Base-by-base conservation (phyloP, 2,888 invertebrate species). In the Pherbina coryleti region DNA sequence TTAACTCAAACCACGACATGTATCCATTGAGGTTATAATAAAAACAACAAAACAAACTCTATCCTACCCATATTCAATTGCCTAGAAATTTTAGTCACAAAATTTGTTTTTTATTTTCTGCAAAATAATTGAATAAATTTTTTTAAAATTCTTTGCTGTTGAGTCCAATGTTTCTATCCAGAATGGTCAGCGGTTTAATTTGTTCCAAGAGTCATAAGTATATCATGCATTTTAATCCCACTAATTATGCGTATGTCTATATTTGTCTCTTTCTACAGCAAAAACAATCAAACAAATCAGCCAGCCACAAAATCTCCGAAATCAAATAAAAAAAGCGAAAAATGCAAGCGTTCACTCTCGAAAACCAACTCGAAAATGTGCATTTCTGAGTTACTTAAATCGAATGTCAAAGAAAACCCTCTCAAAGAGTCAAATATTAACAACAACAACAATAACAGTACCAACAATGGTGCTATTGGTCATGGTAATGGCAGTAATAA, bases 121-220 rank as follows among this genome's bases (percentile, higher is more conserved):
- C 31, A 34, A 17, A 69, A 53, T 34, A 44, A 37, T n/a, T n/a
- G 19, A n/a, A 70, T 37, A 74, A 64, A 62, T 57, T 49, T 55
- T 71, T 22, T 74, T 74, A 17, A 74, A 76, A 70, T 55, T 64
- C 28, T 14, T 55, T 51, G 64, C 62, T 51, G 37, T 51, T 51
- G 51, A 64, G 22, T 62, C 79, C 79, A 78, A 81, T 80, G 81
- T 81, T 82, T 80, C 70, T 79, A 64, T 76, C 75, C 76, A 83
- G 77, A 81, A 83, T 83, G 82, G 81, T 81, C 67, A 81, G 80
- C 75, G 81, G 81, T 73, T 74, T 82, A 74, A 73, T 81, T 37
- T 70, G 75, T 75, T 78, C 80, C 11, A 79, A 79, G 75, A 79
- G 70, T 31, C 75, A 80, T 9, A 80, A 81, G 82, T 82, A 81